Base-by-base conservation (phyloP, 2,113 vertebrate genomes). In the Pachycephala philippinensis region DNA sequence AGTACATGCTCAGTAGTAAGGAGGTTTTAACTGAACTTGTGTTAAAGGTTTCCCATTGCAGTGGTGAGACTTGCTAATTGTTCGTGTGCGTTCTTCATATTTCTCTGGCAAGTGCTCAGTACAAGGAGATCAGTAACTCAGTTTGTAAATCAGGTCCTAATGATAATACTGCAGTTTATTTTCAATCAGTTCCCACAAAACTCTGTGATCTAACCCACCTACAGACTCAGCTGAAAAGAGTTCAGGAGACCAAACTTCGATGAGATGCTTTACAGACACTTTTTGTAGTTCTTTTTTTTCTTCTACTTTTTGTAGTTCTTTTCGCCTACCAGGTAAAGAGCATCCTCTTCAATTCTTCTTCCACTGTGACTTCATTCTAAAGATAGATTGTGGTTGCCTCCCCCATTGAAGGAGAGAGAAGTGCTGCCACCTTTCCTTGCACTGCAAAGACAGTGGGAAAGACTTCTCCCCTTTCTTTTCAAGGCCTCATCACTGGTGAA, bases 61-160 rank as follows among this genome's bases (percentile, higher is more conserved):
- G 44, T 26, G 37, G 28, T 26, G 59, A 59, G 20, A 22, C 26
- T 33, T 31, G 33, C 39, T 18, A 39, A 13, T 84, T 59, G 33
- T 60, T 65, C 1, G 1, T 0, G 0, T 40, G 44, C 10, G 1
- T 56, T 65, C 23, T 59, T 49, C 1, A 0, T 60, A 37, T 77
- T 87, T 78, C 74, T 65, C 37, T 42, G 44, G 23, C 23, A 40
- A 77, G 28, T 13, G 31, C 39, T 87, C 39, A 14, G 2, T 12
- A 27, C 14, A 35, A 72, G 47, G 33, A 79, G 31, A 40, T 24
- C 0, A 0, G 22, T 54, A 76, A 79, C 35, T 21, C 10, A 6
- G 4, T 49, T 54, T 59, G 27, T 27, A 84, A 69, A 74, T 53
- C 54, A 39, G 21, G 7, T 69, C 60, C 49, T 74, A 52, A 44